Base-by-base conservation (phyloP, 2,113 vertebrate species). In the Anser cygnoides region DNA sequence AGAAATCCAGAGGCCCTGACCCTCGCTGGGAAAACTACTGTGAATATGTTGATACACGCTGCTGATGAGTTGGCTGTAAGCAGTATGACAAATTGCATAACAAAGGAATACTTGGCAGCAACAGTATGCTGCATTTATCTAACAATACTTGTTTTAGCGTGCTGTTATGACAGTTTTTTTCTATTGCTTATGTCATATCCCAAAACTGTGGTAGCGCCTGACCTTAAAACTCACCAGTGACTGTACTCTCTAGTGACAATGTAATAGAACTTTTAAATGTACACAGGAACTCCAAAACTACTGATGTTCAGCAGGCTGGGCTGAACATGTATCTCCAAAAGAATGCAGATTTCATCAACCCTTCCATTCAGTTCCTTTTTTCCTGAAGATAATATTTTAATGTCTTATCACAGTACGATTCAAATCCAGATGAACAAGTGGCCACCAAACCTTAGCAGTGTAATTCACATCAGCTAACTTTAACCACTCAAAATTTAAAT, bases 21-120 rank as follows among this genome's bases (percentile, higher is more conserved):
- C 93, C 94, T 81, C 57, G 12, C 68, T 59, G 78, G 58, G 84
- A 84, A 90, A 80, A 35, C 59, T 75, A 91, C 90, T 82, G 86
- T 71, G 86, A 65, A 54, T 58, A 43, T 7, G 35, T 15, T 78
- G 92, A 84, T 84, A 84, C 68, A 65, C 2, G 11, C 0, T 80
- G 85, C 4, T 37, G 82, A 89, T 11, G 72, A 84, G 88, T 1
- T 96, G 88, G 66, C 93, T 89, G 85, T 18, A 49, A 92, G 83
- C 76, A 84, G 68, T 54, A 13, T 25, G 90, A 94, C 83, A 93
- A 95, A 96, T 35, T 73, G 80, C 52, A 22, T 66, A 87, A 95
- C 85, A 92, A 96, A 93, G 93, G 61, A 71, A 75, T 72, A 90
- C 54, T 65, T 94, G 90, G 88, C 93, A 89, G 90, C 76, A 84